Evolutionary conservation across 1,140 invertebrate genomes (phyloP), one percentile per base, ranked within the genome.

Genomic region (Oppia nitens): DNA sequence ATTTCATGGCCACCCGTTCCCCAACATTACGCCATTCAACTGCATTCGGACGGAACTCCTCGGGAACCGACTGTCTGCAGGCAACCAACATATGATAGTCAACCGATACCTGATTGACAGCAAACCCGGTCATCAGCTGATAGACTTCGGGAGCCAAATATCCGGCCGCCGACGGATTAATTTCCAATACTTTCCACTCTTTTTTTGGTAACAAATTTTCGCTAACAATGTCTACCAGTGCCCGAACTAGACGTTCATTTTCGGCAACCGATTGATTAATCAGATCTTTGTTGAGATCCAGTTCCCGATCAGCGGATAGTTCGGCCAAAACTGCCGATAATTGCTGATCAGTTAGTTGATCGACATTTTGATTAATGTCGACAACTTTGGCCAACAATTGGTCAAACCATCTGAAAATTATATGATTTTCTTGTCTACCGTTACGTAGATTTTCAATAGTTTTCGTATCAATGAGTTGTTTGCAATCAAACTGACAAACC

Each of bases 31-130:
- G 27, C n/a, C n/a, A n/a, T n/a, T n/a, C n/a, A n/a, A n/a, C n/a
- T n/a, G n/a, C n/a, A n/a, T n/a, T n/a, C n/a, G n/a, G n/a, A 53
- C 32, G 12, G 1, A 53, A 14, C 20, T 53, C 52, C 20, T 53
- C 32, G 23, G n/a, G 17, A 3, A 53, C 11, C 2, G 32, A 21
- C 20, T 53, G 52, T 27, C 11, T 3, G 2, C 52, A 26, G 9
- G 52, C 32, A 56, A 69, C 68, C 40, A 65, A 63, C 27, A 67
- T 60, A n/a, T 63, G 67, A 63, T 74, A 76, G 26, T 70, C 68
- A 17, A 74, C 55, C n/a, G n/a, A n/a, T 32, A 70, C 66, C 12
- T 73, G 55, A 55, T 72, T 60, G 2, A 74, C 70, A 56, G 75
- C 72, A 23, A 69, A 68, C 9, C 60, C 27, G n/a, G 52, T 20